Conservation (phyloP, 2,797 vertebrate species). For the Chaetophractus vellerosus region DNA sequence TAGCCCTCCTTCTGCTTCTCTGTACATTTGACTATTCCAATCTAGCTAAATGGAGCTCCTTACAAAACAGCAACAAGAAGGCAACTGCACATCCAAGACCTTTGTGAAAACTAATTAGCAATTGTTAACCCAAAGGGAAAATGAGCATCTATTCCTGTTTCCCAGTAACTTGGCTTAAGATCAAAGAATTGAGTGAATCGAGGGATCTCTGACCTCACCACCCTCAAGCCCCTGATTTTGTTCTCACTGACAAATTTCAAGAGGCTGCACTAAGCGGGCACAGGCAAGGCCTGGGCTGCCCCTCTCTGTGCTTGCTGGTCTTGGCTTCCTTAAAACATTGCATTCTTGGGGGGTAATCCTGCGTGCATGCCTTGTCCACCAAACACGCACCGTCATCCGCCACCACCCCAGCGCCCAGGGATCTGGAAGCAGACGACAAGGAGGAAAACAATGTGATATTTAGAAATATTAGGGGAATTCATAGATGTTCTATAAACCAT, state of each 20-base stretch:
- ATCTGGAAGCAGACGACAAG: constrained; percentile 31
- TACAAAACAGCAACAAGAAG: neutral
- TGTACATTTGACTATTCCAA: neutral
- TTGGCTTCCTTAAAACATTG: neutral
- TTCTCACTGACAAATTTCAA: neutral
- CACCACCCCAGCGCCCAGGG: too few relatives aligned
- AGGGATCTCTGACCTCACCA: neutral
- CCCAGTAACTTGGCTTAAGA: neutral
- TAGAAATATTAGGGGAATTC: constrained; percentile 28
- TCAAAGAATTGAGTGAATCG: neutral
- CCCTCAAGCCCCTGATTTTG: neutral
- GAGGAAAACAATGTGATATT: neutral
- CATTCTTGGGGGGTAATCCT: neutral
- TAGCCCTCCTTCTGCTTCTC: neutral
- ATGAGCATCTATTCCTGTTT: neutral
- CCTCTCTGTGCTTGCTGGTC: neutral
- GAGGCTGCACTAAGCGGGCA: neutral
- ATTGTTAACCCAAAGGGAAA: constrained; percentile 7
- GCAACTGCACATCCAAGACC: neutral
- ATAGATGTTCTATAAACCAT: neutral
- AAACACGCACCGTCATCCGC: too few relatives aligned
- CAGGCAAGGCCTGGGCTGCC: neutral
- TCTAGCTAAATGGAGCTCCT: neutral
- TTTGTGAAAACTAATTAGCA: neutral
- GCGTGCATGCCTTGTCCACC: neutral